Evolutionary conservation across 2,797 vertebrate species (phyloP).

Genomic region (Chloroceryle amazona): DNA sequence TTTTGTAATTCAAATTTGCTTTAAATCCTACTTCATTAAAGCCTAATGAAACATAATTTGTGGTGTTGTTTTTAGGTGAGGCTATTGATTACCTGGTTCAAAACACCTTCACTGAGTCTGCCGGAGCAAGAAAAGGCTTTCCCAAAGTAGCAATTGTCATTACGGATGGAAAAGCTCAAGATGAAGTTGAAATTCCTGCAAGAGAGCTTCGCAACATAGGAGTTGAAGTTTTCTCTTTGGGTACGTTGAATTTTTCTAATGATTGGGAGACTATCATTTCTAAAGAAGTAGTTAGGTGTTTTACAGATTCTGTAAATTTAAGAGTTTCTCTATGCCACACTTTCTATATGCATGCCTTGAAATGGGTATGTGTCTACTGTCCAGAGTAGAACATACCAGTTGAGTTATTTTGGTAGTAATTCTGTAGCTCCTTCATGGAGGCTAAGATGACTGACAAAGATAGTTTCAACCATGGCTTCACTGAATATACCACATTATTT

Average conservation of each 20-base stretch:
- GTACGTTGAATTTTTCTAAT: slow-evolving; percentile 75
- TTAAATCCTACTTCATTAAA: not conserved
- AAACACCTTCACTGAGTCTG: slow-evolving; percentile 86
- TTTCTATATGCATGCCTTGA: not conserved
- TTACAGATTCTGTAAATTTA: not conserved
- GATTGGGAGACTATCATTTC: not conserved
- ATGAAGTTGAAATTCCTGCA: slow-evolving; percentile 88
- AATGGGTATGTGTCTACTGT: not conserved
- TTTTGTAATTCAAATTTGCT: not conserved
- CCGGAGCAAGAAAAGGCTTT: slow-evolving; percentile 90
- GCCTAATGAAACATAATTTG: not conserved
- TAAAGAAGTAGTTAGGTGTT: not conserved
- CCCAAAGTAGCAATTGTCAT: slow-evolving; percentile 94
- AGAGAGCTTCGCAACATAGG: slow-evolving; percentile 87
- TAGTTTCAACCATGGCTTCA: not conserved
- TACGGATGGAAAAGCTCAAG: slow-evolving; percentile 92
- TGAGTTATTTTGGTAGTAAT: not conserved
- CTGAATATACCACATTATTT: not conserved
- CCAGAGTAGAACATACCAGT: not conserved
- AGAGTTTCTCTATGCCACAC: not conserved
- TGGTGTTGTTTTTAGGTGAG: slow-evolving; percentile 82
- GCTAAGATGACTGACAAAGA: not conserved
- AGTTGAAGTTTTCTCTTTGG: slow-evolving; percentile 95
- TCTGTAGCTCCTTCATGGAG: not conserved
- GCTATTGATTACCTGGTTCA: slow-evolving; percentile 89